Evolutionary conservation across 2,113 vertebrate genomes (phyloP).

Genomic region (Periophthalmus modestus): DNA sequence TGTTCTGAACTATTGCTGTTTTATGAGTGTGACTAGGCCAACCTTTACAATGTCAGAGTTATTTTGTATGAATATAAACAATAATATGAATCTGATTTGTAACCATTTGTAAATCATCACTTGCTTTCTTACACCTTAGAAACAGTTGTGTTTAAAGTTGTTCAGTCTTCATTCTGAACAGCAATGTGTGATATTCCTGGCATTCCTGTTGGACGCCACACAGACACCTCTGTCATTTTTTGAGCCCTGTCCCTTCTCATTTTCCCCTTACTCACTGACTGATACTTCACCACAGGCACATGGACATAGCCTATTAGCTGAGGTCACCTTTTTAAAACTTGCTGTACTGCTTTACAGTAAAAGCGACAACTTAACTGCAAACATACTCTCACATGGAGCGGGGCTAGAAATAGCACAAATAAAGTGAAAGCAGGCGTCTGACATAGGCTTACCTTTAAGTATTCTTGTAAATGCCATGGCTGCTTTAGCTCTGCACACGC

Average conservation of each 20-base stretch:
- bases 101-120: neutral
- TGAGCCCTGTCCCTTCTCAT: slow-evolving; percentile 31
- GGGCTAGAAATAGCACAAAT: slow-evolving; percentile 13
- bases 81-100: neutral
- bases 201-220: slow-evolving; percentile 45
- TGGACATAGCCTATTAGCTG: slow-evolving; percentile 53
- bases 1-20: neutral
- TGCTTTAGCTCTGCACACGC: slow-evolving; percentile 33
- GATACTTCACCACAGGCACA: slow-evolving; percentile 21
- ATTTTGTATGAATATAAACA: neutral
- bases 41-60: neutral
- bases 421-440: slow-evolving; percentile 11
- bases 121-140: neutral
- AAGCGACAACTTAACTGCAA: slow-evolving; percentile 28
- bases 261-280: slow-evolving; percentile 22
- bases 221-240: slow-evolving; percentile 45
- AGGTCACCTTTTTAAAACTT: slow-evolving; percentile 34
- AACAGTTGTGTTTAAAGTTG: slow-evolving; percentile 10
- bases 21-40: neutral
- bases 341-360: slow-evolving; percentile 13
- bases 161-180: slow-evolving; percentile 7
- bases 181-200: slow-evolving; percentile 61
- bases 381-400: slow-evolving; percentile 25
- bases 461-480: slow-evolving; percentile 21
- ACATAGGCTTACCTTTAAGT: slow-evolving; percentile 31